phyloP scores from a whole-genome alignment of 92 coral and sea anemone genomes.

The Umimayanthus chanpuru region DNA sequence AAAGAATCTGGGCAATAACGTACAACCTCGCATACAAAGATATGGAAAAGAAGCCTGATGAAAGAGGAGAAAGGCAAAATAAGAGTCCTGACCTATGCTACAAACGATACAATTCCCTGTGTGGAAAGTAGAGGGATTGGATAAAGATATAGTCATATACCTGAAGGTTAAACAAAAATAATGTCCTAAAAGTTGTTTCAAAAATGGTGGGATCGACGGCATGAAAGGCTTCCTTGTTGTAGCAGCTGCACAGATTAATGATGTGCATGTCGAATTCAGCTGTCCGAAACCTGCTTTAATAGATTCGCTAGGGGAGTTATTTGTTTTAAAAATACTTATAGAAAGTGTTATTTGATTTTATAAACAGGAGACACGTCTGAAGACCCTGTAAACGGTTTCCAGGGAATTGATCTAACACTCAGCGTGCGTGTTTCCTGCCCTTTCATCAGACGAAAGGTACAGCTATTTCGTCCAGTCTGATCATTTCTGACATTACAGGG shows the following conservation, averaged over 20 bases:
- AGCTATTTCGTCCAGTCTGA: background rate
- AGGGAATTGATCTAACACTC: background rate
- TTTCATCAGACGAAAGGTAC: background rate
- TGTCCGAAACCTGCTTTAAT: too few relatives aligned
- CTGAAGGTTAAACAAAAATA: too few relatives aligned
- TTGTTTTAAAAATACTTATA: background rate
- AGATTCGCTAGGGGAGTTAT: background rate
- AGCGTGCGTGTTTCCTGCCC: background rate
- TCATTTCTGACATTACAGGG: background rate
- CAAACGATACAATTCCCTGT: background rate
- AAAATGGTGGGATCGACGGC: background rate
- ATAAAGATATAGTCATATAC: too few relatives aligned
- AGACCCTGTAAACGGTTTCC: background rate
- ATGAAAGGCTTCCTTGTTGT: background rate
- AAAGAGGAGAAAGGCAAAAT: background rate
- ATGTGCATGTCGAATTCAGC: background rate
- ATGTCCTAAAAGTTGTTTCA: background rate
- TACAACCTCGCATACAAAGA: too few relatives aligned
- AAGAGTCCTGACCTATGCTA: background rate
- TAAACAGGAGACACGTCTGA: background rate
- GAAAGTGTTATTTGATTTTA: background rate
- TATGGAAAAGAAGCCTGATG: background rate
- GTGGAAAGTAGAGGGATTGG: background rate
- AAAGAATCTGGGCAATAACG: background rate
- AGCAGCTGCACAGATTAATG: background rate